Evolutionary conservation across 2,113 vertebrate genomes (phyloP), one percentile per base, ranked within the genome.

Genomic region (Okapia johnstoni): DNA sequence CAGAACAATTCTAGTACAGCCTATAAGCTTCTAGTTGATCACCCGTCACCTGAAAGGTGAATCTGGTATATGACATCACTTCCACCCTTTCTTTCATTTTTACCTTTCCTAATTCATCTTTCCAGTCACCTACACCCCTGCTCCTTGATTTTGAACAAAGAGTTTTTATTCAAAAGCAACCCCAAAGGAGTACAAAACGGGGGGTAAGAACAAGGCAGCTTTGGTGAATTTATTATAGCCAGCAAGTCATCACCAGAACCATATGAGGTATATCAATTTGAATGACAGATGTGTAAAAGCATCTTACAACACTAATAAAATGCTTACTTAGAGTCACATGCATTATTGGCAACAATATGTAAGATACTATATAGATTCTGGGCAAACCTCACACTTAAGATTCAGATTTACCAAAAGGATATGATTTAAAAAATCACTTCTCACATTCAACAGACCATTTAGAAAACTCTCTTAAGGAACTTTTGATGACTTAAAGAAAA

Each of bases 401-500:
- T 52, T 88, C 54, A 61, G 23, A 93, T 93, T 95, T 94, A 83
- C 79, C 83, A 89, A 81, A 1, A 94, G 17, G 95, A 50, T 84
- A 95, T 96, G 81, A 96, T 94, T 96, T 95, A 19, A 97, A 95
- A 97, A 86, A 54, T 92, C 73, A 95, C 73, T 89, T 97, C 61
- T 81, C 16, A 88, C 70, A 86, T 90, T 96, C 86, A 81, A 92
- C 28, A 93, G 92, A 92, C 58, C 73, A 94, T 92, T 50, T 84
- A 96, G 73, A 93, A 97, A 97, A 93, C 28, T 92, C 43, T 63
- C 73, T 88, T 93, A 96, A 94, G 89, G 73, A 94, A 96, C 17
- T 97, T 97, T 93, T 88, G 86, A 91, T 2, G 6, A 96, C 80
- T 97, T 96, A 95, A 95, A 96, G 95, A 97, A 97, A 98, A 94